phyloP scores from a whole-genome alignment of 2,888 invertebrate species.

The Xylocampa areola region DNA sequence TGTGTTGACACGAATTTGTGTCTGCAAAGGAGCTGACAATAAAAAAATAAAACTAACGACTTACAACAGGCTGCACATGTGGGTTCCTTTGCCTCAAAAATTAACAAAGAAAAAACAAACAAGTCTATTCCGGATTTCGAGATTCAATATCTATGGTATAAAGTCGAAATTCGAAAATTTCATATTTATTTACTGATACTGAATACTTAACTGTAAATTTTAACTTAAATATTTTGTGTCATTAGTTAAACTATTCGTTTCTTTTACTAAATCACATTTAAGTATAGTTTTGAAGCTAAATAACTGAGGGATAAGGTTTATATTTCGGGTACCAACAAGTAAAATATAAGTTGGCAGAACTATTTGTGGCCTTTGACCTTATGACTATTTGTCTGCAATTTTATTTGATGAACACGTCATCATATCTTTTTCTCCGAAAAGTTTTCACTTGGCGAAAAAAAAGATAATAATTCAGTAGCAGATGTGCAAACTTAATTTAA shows the following conservation, averaged over 20 bases:
- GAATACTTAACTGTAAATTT: conserved; percentile 72
- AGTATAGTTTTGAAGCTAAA: conserved; percentile 56
- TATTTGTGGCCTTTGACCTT: conserved; percentile 72
- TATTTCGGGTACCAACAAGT: conserved; percentile 7
- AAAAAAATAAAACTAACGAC: conserved; percentile 82
- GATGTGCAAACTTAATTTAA: conserved; percentile 40
- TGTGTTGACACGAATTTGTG: conserved; percentile 82
- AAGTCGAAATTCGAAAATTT: conserved; percentile 56
- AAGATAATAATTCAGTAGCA: conserved; percentile 40
- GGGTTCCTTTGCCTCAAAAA: conserved; percentile 75
- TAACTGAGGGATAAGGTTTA: conserved; percentile 29
- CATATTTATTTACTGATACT: conserved; percentile 41
- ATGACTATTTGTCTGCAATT: conserved; percentile 74
- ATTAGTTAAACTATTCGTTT: conserved; percentile 65
- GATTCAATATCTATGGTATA: conserved; percentile 38
- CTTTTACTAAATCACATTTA: background rate
- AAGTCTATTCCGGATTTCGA: conserved; percentile 45
- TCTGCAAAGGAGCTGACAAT: conserved; percentile 69
- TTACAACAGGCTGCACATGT: conserved; percentile 79
- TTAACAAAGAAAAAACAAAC: conserved; percentile 59
- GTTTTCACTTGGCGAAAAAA: conserved; percentile 62
- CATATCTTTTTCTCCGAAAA: conserved; percentile 61
- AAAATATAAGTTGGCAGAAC: conserved; percentile 45
- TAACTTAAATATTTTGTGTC: conserved; percentile 79
- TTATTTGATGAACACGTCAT: conserved; percentile 80